phyloP scores from a whole-genome alignment of 2,113 vertebrate species.

The Columba livia region DNA sequence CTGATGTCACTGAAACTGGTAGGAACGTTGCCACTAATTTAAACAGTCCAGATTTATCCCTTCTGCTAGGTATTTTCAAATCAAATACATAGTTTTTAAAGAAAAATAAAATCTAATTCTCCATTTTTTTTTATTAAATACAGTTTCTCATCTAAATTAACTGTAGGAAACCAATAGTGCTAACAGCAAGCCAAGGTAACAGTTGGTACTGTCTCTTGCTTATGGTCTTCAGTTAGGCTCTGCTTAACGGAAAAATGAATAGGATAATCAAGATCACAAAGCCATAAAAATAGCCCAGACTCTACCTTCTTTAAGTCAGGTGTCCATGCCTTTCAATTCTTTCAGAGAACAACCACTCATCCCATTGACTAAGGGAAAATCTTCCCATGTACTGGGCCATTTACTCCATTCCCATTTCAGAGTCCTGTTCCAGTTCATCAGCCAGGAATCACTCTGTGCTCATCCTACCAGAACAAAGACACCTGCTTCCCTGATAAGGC shows the following conservation, averaged over 20 bases:
- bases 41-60: not conserved
- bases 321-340: not conserved
- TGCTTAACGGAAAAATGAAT: not conserved
- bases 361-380: not conserved
- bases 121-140: not conserved
- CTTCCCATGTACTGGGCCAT: not conserved
- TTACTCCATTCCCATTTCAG: rapidly evolving
- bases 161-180: not conserved
- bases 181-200: not conserved
- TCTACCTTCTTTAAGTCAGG: not conserved
- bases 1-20: not conserved
- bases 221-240: not conserved
- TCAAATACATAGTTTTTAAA: not conserved
- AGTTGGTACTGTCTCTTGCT: not conserved
- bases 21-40: not conserved
- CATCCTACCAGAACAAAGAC: not conserved
- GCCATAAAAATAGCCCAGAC: not conserved
- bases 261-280: not conserved
- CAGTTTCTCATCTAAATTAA: not conserved
- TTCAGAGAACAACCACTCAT: not conserved
- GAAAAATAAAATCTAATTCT: not conserved
- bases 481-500: not conserved
- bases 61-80: not conserved
- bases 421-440: not conserved
- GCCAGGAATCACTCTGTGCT: not conserved